These are phyloP conservation scores for Crotalus helleri DNA, from an alignment of 2,113 vertebrate genomes.

Conservation along the genomic window DNA sequence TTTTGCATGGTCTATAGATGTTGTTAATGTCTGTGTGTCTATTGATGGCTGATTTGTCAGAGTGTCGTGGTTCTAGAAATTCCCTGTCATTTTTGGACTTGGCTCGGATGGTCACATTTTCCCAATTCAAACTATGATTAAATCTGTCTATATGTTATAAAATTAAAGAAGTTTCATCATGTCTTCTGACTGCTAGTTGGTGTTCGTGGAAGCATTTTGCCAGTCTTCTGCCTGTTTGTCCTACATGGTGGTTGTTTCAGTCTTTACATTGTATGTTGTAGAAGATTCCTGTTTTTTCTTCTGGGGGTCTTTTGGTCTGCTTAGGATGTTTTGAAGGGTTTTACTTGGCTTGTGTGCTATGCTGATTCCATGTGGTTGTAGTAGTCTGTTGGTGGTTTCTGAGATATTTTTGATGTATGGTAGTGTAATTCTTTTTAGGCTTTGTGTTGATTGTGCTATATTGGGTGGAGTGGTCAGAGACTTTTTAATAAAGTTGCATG, in stretches of 20 bases:
- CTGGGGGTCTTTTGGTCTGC: background rate
- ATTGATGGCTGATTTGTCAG: background rate
- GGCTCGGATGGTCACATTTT: background rate
- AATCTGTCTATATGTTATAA: background rate
- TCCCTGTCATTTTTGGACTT: background rate
- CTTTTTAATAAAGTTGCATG: background rate
- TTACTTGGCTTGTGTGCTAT: background rate
- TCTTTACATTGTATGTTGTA: background rate
- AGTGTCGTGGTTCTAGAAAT: background rate
- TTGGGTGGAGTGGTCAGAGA: background rate
- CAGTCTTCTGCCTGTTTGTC: background rate
- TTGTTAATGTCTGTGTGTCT: background rate
- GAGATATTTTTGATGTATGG: background rate
- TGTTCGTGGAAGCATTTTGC: background rate
- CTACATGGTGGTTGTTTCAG: background rate
- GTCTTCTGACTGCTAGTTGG: background rate
- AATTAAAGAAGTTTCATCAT: background rate
- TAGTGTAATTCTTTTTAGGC: background rate
- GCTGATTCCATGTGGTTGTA: background rate
- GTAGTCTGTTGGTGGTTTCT: background rate
- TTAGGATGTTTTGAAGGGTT: background rate
- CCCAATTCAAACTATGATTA: background rate
- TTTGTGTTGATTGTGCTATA: background rate
- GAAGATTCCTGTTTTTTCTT: background rate
- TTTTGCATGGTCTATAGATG: background rate